These are phyloP conservation scores for Augochlora pura DNA, from an alignment of 1,140 invertebrate species.

Conservation along the genomic window DNA sequence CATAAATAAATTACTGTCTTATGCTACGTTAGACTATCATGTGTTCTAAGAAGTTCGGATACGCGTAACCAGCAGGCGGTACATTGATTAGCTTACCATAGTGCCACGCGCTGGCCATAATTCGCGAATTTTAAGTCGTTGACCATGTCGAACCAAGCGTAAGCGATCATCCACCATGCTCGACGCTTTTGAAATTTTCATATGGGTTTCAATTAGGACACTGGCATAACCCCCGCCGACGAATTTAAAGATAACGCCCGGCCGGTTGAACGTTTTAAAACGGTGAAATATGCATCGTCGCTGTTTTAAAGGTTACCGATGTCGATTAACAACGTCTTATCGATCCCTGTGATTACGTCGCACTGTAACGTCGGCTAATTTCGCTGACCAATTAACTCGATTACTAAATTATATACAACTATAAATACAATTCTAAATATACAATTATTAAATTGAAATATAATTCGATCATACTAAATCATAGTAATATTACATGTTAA, in stretches of 20 bases:
- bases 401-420: no score
- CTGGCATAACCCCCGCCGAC: not conserved
- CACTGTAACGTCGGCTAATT: conserved; percentile 4
- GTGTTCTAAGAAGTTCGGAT: not conserved
- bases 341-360: not conserved
- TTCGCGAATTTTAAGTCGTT: conserved; percentile 64
- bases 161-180: conserved; percentile 20
- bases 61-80: not conserved
- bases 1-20: no score
- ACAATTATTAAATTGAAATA: not conserved
- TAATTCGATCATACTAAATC: no score
- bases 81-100: conserved; percentile 57
- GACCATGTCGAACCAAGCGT: conserved; percentile 46
- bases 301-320: conserved; percentile 33
- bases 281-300: conserved; percentile 11
- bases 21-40: no score
- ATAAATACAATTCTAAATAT: no score
- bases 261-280: not conserved
- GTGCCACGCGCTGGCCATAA: conserved; percentile 57
- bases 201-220: not conserved
- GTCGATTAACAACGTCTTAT: conserved; percentile 9
- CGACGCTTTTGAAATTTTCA: not conserved
- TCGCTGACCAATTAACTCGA: not conserved
- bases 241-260: not conserved
- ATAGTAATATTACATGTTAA: no score